Conservation (phyloP, 2,797 vertebrate genomes). For the Anguilla obscura region DNA sequence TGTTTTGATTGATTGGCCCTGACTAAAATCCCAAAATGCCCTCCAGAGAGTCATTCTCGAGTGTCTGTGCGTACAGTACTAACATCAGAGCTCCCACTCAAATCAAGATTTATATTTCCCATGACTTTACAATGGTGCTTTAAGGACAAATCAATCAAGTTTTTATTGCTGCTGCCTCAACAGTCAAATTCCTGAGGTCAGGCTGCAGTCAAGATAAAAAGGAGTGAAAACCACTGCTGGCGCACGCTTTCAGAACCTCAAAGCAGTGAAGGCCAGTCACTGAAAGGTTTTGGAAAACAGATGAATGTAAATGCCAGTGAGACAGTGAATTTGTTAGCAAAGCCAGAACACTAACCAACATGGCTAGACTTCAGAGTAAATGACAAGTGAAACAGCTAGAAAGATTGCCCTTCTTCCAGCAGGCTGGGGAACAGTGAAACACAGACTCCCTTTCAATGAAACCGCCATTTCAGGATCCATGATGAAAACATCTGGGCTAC, state of each 20-base stretch:
- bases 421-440: background rate
- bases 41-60: background rate
- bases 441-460: background rate
- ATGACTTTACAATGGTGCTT: background rate
- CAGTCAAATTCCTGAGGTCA: background rate
- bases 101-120: background rate
- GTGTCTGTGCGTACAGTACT: background rate
- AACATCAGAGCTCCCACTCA: background rate
- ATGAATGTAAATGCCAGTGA: background rate
- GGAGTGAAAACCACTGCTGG: background rate
- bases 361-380: background rate
- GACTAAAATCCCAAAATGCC: background rate
- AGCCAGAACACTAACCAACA: background rate
- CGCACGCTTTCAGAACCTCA: background rate
- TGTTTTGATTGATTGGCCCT: background rate
- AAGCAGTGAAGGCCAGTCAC: background rate
- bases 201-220: background rate
- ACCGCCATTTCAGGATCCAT: background rate
- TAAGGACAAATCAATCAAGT: background rate
- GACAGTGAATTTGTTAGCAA: background rate
- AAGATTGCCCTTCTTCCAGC: background rate
- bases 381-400: background rate
- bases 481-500: background rate
- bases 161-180: background rate
- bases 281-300: background rate